Evolutionary conservation across 2,888 invertebrate species (phyloP).

Genomic region (Agapostemon virescens): DNA sequence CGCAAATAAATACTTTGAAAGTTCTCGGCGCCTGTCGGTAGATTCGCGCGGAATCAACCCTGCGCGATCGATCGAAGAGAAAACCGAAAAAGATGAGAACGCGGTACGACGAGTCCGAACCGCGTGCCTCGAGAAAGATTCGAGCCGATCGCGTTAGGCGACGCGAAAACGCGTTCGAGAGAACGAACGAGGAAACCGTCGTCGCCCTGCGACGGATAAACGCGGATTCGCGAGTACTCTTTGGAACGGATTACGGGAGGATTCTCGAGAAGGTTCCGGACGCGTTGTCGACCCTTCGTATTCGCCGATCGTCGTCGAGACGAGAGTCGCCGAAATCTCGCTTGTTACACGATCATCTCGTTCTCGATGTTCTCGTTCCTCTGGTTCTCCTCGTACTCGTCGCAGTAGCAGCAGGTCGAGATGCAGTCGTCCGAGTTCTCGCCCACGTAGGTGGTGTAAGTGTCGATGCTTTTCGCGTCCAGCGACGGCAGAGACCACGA

Average conservation of each 20-base stretch:
- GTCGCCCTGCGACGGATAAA: constrained; percentile 40
- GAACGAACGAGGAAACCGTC: not conserved
- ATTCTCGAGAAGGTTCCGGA: not conserved
- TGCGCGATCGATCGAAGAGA: not conserved
- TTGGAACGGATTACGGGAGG: constrained; percentile 51
- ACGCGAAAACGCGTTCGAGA: not conserved
- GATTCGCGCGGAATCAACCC: not conserved
- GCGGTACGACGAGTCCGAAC: not conserved
- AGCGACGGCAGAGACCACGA: constrained; percentile 75
- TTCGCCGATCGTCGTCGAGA: not conserved
- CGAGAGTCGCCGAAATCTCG: not conserved
- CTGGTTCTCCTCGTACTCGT: constrained; percentile 77
- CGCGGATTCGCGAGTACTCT: constrained; percentile 10
- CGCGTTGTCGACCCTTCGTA: not conserved
- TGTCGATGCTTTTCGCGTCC: constrained; percentile 77
- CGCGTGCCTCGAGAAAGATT: not conserved
- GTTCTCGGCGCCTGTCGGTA: not conserved
- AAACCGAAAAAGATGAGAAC: not conserved
- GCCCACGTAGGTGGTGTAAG: constrained; percentile 75
- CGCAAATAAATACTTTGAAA: constrained; percentile 23
- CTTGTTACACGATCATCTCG: constrained; percentile 78
- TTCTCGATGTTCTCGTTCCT: constrained; percentile 78
- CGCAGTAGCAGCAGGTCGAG: constrained; percentile 75
- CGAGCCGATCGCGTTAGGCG: not conserved
- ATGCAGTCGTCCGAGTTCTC: constrained; percentile 71